phyloP scores from a whole-genome alignment of 2,113 vertebrate genomes.

The human (Homo sapiens) region GRCh38 chr6:79728001-79728500 shows the following conservation, averaged over 20 bases:
- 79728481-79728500: background rate
- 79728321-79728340: conserved; percentile 5
- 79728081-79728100: no score
- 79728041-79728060: no score
- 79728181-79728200: background rate
- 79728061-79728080: no score
- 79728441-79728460: background rate
- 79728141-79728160: conserved; percentile 5
- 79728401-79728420: background rate
- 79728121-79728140: no score
- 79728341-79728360: conserved; percentile 53
- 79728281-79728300: background rate
- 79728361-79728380: background rate
- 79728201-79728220: background rate
- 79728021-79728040: no score
- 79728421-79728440: background rate
- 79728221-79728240: background rate
- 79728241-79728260: conserved; percentile 33
- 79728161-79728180: conserved; percentile 14
- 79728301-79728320: conserved; percentile 56
- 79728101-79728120: no score
- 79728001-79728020: no score
- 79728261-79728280: conserved; percentile 35
- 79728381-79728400: conserved; percentile 36
- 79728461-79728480: background rate